These are phyloP conservation scores for Peribatodes rhomboidaria DNA, from an alignment of 2,888 invertebrate genomes.

Conservation along the genomic window DNA sequence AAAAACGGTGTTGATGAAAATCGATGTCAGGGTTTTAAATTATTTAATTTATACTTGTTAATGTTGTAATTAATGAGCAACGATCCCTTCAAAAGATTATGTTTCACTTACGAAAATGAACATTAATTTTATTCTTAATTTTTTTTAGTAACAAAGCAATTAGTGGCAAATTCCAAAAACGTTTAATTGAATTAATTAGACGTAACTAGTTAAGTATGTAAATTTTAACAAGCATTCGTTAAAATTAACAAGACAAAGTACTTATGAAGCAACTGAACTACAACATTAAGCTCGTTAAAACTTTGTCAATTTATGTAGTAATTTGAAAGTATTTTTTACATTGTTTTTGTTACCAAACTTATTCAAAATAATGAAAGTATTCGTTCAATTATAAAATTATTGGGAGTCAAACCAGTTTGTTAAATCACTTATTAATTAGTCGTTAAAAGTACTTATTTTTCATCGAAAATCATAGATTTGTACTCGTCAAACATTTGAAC, in stretches of 20 bases:
- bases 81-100: no score
- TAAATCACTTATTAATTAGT: no score
- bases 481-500: no score
- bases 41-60: no score
- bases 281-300: slow-evolving; percentile 5
- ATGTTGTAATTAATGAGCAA: no score
- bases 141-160: background rate
- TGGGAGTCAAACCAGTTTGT: no score
- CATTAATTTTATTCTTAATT: background rate
- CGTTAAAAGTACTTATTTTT: no score
- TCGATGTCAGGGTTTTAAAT: no score
- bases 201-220: background rate
- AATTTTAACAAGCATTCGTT: background rate
- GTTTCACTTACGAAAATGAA: no score
- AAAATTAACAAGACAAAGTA: slow-evolving; percentile 8
- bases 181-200: background rate
- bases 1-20: no score
- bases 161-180: background rate
- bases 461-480: no score
- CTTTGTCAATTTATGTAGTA: background rate
- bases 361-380: background rate
- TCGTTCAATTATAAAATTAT: no score
- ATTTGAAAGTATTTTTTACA: background rate
- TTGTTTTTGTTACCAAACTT: background rate
- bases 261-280: background rate